phyloP scores from a whole-genome alignment of 1,140 invertebrate species.

The Microplitis mediator region DNA sequence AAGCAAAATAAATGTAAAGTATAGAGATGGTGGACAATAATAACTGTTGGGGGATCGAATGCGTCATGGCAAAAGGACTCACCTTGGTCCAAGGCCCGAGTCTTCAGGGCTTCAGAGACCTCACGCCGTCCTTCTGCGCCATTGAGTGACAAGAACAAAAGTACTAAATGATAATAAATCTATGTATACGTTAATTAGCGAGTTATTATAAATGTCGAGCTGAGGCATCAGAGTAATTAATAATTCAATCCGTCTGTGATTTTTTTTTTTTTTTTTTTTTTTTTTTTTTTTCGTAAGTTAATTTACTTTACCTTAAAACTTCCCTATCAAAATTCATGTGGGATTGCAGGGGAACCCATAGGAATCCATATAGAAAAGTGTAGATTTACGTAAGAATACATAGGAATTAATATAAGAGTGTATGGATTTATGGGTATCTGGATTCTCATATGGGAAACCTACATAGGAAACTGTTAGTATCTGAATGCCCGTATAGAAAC shows the following conservation, averaged over 20 bases:
- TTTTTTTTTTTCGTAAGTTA: background rate
- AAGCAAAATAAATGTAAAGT: background rate
- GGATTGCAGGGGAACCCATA: too few relatives aligned
- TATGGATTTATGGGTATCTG: too few relatives aligned
- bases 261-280: background rate
- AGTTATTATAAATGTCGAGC: constrained; percentile 32
- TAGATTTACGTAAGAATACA: too few relatives aligned
- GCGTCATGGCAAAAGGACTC: constrained; percentile 32
- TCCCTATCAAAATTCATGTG: too few relatives aligned
- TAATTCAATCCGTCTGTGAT: background rate
- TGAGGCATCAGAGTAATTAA: background rate
- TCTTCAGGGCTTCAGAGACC: constrained; percentile 60
- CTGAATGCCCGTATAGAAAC: too few relatives aligned
- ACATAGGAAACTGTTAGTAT: too few relatives aligned
- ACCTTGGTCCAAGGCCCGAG: constrained; percentile 50
- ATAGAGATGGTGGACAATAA: background rate
- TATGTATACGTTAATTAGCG: constrained; percentile 43
- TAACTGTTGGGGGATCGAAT: background rate
- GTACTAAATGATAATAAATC: constrained; percentile 73
- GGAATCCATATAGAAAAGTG: too few relatives aligned
- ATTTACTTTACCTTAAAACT: background rate
- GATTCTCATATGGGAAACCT: too few relatives aligned
- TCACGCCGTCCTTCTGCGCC: constrained; percentile 65
- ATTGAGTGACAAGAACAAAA: constrained; percentile 81
- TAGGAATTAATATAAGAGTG: too few relatives aligned